phyloP scores from a whole-genome alignment of 2,113 vertebrate species.

The Cinclus cinclus region DNA sequence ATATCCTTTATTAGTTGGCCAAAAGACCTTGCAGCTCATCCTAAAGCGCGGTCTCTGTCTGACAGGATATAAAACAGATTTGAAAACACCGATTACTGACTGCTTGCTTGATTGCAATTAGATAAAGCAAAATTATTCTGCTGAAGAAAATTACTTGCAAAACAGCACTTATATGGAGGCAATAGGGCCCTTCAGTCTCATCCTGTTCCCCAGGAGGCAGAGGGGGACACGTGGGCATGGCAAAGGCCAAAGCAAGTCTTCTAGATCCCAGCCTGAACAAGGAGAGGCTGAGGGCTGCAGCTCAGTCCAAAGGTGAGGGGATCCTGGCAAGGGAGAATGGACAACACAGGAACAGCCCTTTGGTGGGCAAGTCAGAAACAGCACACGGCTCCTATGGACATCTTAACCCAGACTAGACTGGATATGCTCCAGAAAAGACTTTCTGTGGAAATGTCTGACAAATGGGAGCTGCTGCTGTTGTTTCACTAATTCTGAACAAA shows the following conservation, averaged over 20 bases:
- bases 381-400: neutral
- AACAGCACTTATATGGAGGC: neutral
- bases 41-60: neutral
- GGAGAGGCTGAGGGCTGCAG: neutral
- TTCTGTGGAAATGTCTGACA: neutral
- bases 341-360: neutral
- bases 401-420: neutral
- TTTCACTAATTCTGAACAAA: neutral
- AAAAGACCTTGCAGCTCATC: neutral
- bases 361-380: neutral
- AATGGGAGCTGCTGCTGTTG: neutral
- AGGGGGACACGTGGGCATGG: accelerated
- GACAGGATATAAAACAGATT: neutral
- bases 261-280: neutral
- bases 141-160: neutral
- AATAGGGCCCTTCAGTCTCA: neutral
- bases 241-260: neutral
- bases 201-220: neutral
- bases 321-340: neutral
- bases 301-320: neutral
- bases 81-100: neutral
- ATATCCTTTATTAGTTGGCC: neutral
- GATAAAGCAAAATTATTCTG: neutral
- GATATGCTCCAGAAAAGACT: neutral
- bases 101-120: constrained; percentile 6